These are phyloP conservation scores for Hippopotamyrus pictus DNA, from an alignment of 2,797 vertebrate species.

Conservation along the genomic window DNA sequence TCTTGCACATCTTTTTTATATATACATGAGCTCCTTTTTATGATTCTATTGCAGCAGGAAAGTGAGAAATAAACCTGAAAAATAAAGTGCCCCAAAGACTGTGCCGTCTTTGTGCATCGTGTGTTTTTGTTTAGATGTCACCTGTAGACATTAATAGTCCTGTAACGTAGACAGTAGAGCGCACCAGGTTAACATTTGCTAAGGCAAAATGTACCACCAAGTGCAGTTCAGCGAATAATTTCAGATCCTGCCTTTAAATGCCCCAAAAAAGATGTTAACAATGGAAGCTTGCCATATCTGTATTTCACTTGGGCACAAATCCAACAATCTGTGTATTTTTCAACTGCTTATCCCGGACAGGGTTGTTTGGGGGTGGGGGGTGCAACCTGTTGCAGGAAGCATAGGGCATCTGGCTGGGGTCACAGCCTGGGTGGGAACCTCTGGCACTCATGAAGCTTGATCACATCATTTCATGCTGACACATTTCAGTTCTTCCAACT, in stretches of 20 bases:
- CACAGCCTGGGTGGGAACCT: neutral
- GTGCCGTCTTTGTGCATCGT: neutral
- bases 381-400: neutral
- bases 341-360: neutral
- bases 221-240: neutral
- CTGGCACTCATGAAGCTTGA: neutral
- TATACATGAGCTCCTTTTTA: neutral
- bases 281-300: neutral
- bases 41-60: neutral
- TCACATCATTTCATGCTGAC: neutral
- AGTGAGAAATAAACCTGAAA: conserved; percentile 5
- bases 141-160: neutral
- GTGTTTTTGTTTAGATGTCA: neutral
- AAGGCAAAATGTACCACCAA: neutral
- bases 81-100: neutral
- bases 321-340: neutral
- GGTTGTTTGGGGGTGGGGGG: neutral
- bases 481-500: neutral
- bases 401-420: neutral
- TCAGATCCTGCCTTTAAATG: neutral
- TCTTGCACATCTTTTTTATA: neutral
- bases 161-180: neutral
- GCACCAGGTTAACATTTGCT: neutral
- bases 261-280: neutral
- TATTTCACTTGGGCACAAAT: neutral